Conservation (phyloP, 1,140 invertebrate genomes). For the Drosophila hydei region DNA sequence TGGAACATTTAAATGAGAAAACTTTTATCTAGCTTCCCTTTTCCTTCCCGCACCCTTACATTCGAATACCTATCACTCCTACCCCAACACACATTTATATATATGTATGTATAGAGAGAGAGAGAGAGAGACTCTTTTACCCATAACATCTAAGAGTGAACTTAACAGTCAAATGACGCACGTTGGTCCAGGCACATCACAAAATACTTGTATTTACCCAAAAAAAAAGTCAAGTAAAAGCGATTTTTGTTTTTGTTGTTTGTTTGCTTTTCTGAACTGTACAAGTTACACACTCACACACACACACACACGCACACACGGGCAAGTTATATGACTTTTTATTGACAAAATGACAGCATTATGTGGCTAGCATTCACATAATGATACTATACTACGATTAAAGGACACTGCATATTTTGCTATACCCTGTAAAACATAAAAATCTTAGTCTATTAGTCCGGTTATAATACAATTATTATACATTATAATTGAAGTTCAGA, state of each 20-base stretch:
- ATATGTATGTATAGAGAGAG: too few species aligned
- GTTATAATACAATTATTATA: too few species aligned
- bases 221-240: conserved; percentile 39
- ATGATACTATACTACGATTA: conserved; percentile 32
- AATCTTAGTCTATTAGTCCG: too few species aligned
- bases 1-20: conserved; percentile 65
- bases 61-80: neutral
- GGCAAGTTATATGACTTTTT: conserved; percentile 47
- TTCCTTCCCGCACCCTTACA: neutral
- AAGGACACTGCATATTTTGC: neutral
- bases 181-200: conserved; percentile 35
- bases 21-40: conserved; percentile 45
- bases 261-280: conserved; percentile 43
- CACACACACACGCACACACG: too few species aligned
- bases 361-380: conserved; percentile 33
- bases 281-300: conserved; percentile 24
- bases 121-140: too few species aligned
- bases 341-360: conserved; percentile 51
- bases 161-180: conserved; percentile 50
- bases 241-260: conserved; percentile 27
- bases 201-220: conserved; percentile 32
- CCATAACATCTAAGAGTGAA: conserved; percentile 28
- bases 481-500: too few species aligned
- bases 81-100: conserved; percentile 12
- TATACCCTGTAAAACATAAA: conserved; percentile 20